Percentiles rank a stretch among this genome's conserved stretches.
Evolutionary conservation across 2,888 invertebrate genomes (phyloP).

Genomic region (Calliopum simillimum): DNA sequence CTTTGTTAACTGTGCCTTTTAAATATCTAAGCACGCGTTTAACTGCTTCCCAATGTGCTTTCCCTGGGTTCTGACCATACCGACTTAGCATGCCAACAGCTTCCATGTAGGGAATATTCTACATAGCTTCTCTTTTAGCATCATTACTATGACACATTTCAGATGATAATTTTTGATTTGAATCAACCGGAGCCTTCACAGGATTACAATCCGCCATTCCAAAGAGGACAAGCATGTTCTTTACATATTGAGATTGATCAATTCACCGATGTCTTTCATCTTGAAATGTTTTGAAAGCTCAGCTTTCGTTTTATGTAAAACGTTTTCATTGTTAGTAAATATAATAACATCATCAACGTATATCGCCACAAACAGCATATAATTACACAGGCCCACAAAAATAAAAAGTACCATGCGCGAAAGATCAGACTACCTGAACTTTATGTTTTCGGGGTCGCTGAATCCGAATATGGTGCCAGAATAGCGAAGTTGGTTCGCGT

Average conservation of each 20-base stretch:
- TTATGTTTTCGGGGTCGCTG: too few species aligned
- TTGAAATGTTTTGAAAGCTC: slow-evolving; percentile 34
- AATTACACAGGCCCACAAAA: too few species aligned
- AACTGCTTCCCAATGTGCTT: slow-evolving; percentile 34
- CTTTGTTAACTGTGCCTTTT: slow-evolving; percentile 37
- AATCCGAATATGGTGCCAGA: too few species aligned
- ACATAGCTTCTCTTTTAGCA: neutral
- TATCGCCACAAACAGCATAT: slow-evolving; percentile 35
- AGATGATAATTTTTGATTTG: slow-evolving; percentile 33
- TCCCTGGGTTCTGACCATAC: slow-evolving; percentile 36
- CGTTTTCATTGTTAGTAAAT: slow-evolving; percentile 33
- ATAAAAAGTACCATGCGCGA: too few species aligned
- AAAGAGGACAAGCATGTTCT: slow-evolving; percentile 28
- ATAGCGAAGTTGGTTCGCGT: too few species aligned
- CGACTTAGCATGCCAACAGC: slow-evolving; percentile 34
- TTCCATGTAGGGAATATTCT: slow-evolving; percentile 22
- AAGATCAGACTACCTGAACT: too few species aligned
- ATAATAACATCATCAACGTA: slow-evolving; percentile 44
- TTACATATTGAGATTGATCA: slow-evolving; percentile 40
- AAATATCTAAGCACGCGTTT: slow-evolving; percentile 37
- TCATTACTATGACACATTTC: slow-evolving; percentile 34
- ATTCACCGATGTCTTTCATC: slow-evolving; percentile 40
- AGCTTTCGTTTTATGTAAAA: slow-evolving; percentile 3
- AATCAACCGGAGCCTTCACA: slow-evolving; percentile 26
- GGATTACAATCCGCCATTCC: slow-evolving; percentile 24